Base-by-base conservation (phyloP, 2,113 vertebrate species). In the Pandion haliaetus region DNA sequence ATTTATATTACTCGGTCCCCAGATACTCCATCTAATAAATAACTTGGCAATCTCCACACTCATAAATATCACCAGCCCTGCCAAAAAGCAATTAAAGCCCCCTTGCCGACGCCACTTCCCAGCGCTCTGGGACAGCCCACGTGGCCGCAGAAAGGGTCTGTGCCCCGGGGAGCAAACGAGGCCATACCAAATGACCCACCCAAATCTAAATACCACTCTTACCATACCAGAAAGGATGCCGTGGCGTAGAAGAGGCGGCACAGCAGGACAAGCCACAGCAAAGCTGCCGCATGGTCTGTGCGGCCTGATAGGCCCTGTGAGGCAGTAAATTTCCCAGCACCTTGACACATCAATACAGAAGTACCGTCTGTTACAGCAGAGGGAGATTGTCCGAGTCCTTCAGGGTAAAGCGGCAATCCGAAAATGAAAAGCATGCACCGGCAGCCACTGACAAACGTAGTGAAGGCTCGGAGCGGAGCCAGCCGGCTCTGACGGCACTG, bases 1-100 rank as follows among this genome's bases (percentile, higher is more conserved):
- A 98, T 98, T 98, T 98, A 98, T 97, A 98, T 97, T 94, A 86
- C 97, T 97, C 96, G 96, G 96, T 98, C 97, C 97, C 97, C 96
- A 96, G 96, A 98, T 98, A 97, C 96, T 98, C 89, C 94, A 96
- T 95, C 98, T 98, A 98, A 98, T 98, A 98, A 98, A 98, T 98
- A 98, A 98, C 97, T 96, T 97, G 95, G 97, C 98, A 97, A 96
- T 98, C 97, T 98, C 96, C 4, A 62, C 97, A 90, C 87, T 92
- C 97, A 98, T 98, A 98, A 98, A 98, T 98, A 98, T 97, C 93
- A 80, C 77, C 34, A 5, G 95, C 63, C 91, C 59, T 19, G 93
- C 97, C 86, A 97, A 98, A 98, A 98, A 98, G 95, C 97, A 97
- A 98, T 98, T 98, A 98, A 98, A 97, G 70, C 69, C 90, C 2